Conservation (phyloP, 2,797 vertebrate species). For the Novumbra hubbsi region DNA sequence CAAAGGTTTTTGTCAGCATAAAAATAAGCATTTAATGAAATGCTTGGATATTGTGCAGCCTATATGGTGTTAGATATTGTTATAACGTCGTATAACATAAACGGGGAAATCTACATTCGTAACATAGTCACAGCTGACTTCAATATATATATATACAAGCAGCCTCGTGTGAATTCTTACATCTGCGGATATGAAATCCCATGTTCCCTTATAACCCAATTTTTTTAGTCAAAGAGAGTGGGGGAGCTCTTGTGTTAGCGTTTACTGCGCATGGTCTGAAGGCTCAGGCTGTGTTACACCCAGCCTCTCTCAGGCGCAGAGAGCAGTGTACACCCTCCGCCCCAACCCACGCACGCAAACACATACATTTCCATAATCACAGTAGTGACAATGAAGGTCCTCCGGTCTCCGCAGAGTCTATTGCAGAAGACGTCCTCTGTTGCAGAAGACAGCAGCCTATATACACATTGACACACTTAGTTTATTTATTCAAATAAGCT, state of each 20-base stretch:
- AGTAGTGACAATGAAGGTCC: not conserved
- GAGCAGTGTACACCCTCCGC: not conserved
- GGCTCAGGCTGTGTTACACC: not conserved
- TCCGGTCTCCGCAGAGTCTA: not conserved
- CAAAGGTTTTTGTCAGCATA: not conserved
- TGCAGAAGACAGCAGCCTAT: not conserved
- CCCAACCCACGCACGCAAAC: not conserved
- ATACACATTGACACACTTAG: not conserved
- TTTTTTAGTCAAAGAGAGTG: slow-evolving; percentile 1
- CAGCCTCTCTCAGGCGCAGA: not conserved
- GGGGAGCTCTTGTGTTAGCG: not conserved
- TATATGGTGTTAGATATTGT: not conserved
- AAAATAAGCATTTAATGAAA: not conserved
- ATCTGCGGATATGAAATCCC: not conserved
- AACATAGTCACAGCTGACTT: not conserved
- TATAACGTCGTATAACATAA: not conserved
- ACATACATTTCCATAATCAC: not conserved
- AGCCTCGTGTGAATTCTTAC: not conserved
- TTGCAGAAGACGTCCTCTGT: not conserved
- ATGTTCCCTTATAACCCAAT: not conserved
- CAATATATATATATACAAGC: not conserved
- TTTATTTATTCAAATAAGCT: no score
- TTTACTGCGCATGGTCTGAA: not conserved
- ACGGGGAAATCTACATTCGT: not conserved
- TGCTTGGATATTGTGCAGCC: not conserved